Conservation (phyloP, 2,113 vertebrate genomes). For the Oceanites oceanicus region DNA sequence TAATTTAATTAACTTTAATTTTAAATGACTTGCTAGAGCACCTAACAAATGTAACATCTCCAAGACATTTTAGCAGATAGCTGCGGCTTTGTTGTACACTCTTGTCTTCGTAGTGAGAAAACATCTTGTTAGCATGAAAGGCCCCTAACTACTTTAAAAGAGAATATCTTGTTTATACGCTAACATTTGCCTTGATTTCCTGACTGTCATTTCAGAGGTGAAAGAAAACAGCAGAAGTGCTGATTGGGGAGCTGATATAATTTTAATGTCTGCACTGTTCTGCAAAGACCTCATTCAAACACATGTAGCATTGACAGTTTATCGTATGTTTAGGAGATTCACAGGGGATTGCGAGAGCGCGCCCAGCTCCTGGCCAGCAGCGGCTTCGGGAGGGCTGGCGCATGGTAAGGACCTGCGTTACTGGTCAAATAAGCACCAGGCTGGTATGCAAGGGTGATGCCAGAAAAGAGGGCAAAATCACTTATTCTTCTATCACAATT, state of each 20-base stretch:
- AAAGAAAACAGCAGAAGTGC: neutral
- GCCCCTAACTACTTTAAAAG: slow-evolving; percentile 29
- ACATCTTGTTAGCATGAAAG: slow-evolving; percentile 48
- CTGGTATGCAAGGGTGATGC: neutral
- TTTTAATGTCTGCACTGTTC: neutral
- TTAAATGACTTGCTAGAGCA: neutral
- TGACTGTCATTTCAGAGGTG: neutral
- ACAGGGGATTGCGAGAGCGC: rapidly evolving
- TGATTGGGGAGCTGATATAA: neutral
- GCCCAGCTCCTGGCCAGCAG: neutral
- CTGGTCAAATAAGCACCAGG: neutral
- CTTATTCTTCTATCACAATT: neutral
- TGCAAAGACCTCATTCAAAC: neutral
- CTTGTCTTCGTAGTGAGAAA: neutral
- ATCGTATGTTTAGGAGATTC: rapidly evolving
- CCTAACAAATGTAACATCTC: neutral
- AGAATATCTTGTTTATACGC: slow-evolving; percentile 26
- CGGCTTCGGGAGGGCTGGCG: neutral
- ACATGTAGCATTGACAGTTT: neutral
- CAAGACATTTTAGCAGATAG: slow-evolving; percentile 22
- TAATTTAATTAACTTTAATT: slow-evolving; percentile 58
- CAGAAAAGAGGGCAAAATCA: neutral
- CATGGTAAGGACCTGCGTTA: rapidly evolving
- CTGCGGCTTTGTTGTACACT: neutral
- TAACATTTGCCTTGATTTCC: neutral